These are phyloP conservation scores for Halocaridina rubra DNA, from an alignment of 2,888 invertebrate species.

Conservation along the genomic window DNA sequence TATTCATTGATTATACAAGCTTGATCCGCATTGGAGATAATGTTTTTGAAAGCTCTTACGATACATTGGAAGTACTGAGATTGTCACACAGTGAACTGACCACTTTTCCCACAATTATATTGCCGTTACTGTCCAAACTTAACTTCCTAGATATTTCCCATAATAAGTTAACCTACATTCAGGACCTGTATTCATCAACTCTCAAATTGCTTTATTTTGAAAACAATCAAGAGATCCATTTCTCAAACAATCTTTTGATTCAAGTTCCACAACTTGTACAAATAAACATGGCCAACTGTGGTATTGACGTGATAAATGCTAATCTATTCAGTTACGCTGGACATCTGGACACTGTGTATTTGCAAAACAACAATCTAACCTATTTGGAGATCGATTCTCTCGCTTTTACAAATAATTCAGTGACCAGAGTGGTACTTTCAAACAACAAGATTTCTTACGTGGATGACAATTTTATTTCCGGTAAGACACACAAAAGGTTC, in stretches of 20 bases:
- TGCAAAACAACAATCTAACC: background rate
- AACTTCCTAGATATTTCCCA: background rate
- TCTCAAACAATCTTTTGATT: background rate
- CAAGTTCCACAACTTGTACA: background rate
- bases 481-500: conserved; percentile 13
- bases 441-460: background rate
- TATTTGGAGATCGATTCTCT: background rate
- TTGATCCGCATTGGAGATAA: background rate
- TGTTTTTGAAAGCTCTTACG: background rate
- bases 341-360: background rate
- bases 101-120: background rate
- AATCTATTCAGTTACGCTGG: background rate
- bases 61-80: background rate
- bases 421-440: background rate
- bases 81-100: background rate
- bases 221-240: background rate
- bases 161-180: background rate
- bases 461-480: background rate
- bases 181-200: conserved; percentile 3
- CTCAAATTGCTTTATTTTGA: background rate
- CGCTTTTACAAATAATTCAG: background rate
- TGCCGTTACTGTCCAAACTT: background rate
- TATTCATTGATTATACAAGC: background rate
- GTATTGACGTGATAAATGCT: background rate
- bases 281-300: background rate